phyloP scores from a whole-genome alignment of 2,113 vertebrate species.

The Micronycteris hirsuta region DNA sequence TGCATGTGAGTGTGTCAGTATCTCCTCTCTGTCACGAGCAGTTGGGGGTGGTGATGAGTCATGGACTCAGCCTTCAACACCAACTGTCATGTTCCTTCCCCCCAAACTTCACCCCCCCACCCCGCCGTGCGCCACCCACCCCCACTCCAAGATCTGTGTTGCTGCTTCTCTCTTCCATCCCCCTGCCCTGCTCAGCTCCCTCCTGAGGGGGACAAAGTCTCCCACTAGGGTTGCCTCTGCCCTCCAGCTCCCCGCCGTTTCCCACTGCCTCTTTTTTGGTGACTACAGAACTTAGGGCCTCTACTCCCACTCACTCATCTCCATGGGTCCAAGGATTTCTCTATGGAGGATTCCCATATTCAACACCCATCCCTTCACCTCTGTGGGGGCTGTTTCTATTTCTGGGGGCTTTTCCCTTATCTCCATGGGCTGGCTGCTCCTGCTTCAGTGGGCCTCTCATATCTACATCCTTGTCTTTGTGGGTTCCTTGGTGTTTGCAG shows the following conservation, averaged over 20 bases:
- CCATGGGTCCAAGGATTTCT: background rate
- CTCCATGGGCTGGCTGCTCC: background rate
- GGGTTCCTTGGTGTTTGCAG: background rate
- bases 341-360: background rate
- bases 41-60: slow-evolving; percentile 74
- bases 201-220: background rate
- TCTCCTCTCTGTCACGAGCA: slow-evolving; percentile 75
- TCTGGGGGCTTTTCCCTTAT: background rate
- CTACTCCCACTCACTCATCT: background rate
- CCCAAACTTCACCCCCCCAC: slow-evolving; percentile 63
- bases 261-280: background rate
- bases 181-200: slow-evolving; percentile 6
- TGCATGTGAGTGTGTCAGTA: slow-evolving; percentile 62
- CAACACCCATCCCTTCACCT: background rate
- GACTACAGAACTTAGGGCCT: background rate
- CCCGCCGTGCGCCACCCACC: slow-evolving; percentile 59
- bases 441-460: background rate
- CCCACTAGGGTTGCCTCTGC: background rate
- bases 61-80: slow-evolving; percentile 70
- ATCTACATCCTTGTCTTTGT: background rate
- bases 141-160: slow-evolving; percentile 41
- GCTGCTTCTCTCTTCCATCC: slow-evolving; percentile 23
- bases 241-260: background rate
- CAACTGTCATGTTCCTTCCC: slow-evolving; percentile 74
- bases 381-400: background rate